phyloP scores from a whole-genome alignment of 2,888 invertebrate genomes.

The Hyposoter didymator region DNA sequence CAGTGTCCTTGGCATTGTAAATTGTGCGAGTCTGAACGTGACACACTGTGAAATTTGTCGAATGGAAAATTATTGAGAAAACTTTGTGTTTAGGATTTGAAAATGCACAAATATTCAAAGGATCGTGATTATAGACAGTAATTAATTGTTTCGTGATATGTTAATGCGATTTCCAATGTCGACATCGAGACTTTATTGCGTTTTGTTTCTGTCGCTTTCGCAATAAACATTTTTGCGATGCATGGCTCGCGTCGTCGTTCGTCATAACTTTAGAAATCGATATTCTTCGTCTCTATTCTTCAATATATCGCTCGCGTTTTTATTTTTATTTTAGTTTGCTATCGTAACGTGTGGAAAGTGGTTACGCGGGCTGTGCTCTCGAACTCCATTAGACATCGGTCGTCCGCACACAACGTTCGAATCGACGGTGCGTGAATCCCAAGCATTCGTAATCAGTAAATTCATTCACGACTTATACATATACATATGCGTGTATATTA shows the following conservation, averaged over 20 bases:
- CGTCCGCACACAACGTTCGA: background rate
- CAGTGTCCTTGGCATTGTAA: too few species aligned
- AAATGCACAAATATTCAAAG: background rate
- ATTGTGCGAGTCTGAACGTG: too few species aligned
- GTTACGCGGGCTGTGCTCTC: slow-evolving; percentile 11
- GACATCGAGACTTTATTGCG: background rate
- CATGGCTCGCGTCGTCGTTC: background rate
- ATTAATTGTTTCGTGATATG: background rate
- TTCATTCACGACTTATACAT: slow-evolving; percentile 29
- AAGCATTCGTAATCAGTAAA: slow-evolving; percentile 41
- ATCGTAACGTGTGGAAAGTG: slow-evolving; percentile 32
- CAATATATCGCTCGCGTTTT: background rate
- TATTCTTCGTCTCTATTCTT: background rate
- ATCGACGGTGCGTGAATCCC: slow-evolving; percentile 36
- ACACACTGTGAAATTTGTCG: too few species aligned
- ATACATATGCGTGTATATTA: slow-evolving; percentile 4
- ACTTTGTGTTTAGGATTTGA: background rate
- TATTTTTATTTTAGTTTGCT: background rate
- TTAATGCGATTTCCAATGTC: slow-evolving; percentile 1
- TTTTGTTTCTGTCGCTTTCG: background rate
- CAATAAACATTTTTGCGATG: background rate
- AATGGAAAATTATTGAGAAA: too few species aligned
- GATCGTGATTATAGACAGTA: background rate
- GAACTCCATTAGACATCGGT: slow-evolving; percentile 30
- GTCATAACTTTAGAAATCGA: slow-evolving; percentile 39